Evolutionary conservation across 1,140 invertebrate genomes (phyloP).

Genomic region (Nymphalis io): DNA sequence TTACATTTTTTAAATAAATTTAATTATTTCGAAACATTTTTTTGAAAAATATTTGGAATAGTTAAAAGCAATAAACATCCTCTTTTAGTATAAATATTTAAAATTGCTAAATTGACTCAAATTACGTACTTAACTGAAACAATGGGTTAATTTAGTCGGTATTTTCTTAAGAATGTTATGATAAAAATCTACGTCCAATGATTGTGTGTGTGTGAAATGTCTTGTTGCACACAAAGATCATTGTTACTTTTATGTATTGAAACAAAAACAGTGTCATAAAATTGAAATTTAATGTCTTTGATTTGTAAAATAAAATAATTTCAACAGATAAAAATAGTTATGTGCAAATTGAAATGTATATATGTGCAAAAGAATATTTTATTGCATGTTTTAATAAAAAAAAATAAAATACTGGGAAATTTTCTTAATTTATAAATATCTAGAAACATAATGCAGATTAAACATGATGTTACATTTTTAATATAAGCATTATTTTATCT

Average conservation of each 20-base stretch:
- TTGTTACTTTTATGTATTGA: neutral
- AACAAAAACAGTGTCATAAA: neutral
- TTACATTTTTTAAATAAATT: neutral
- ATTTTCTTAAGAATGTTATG: slow-evolving; percentile 16
- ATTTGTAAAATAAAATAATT: neutral
- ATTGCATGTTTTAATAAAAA: too few relatives aligned
- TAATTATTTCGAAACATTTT: neutral
- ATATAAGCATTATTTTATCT: slow-evolving; percentile 7
- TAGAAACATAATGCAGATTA: too few relatives aligned
- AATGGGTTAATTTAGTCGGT: slow-evolving; percentile 16
- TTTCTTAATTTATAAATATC: too few relatives aligned
- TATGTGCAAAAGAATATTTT: too few relatives aligned
- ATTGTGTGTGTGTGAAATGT: too few relatives aligned
- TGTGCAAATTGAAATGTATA: too few relatives aligned
- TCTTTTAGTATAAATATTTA: slow-evolving; percentile 10
- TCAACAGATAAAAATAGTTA: too few relatives aligned
- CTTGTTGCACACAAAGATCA: neutral
- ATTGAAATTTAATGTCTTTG: neutral
- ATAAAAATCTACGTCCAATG: slow-evolving; percentile 12
- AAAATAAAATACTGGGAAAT: too few relatives aligned
- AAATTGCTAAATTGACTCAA: slow-evolving; percentile 12
- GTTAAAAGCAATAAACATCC: slow-evolving; percentile 7
- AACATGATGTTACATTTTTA: too few relatives aligned
- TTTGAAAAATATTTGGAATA: slow-evolving; percentile 5
- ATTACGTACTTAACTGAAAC: slow-evolving; percentile 8